Evolutionary conservation across 1,140 invertebrate genomes (phyloP).

Genomic region (Caenorhabditis brenneri): DNA sequence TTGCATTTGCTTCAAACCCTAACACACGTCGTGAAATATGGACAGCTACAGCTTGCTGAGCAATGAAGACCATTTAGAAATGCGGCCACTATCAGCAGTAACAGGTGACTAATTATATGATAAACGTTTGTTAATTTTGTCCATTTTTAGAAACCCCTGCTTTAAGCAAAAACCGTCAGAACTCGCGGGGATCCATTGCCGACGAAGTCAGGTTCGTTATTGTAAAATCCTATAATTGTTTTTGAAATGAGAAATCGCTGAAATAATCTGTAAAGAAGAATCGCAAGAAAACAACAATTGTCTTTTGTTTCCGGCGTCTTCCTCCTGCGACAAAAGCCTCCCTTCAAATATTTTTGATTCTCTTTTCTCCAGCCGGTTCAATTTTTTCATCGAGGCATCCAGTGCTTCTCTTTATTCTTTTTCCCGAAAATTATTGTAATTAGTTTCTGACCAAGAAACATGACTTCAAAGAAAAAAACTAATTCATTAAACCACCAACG

Average conservation of each 20-base stretch:
- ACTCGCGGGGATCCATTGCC: neutral
- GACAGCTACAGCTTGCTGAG: slow-evolving; percentile 10
- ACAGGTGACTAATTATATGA: neutral
- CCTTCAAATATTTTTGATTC: neutral
- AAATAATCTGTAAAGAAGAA: neutral
- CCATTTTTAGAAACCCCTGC: neutral
- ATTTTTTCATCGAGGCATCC: too few relatives aligned
- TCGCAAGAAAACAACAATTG: neutral
- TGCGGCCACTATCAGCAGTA: neutral
- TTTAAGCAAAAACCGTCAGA: neutral
- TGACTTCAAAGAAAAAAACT: slow-evolving; percentile 3
- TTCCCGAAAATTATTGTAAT: neutral
- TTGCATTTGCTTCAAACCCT: too few relatives aligned
- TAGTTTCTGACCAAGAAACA: too few relatives aligned
- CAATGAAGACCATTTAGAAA: slow-evolving; percentile 3
- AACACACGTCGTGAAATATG: too few relatives aligned
- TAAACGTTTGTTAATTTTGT: too few relatives aligned
- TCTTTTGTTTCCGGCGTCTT: neutral
- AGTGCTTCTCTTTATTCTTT: neutral
- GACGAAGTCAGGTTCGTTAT: too few relatives aligned
- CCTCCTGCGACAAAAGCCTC: neutral
- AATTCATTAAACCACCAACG: neutral
- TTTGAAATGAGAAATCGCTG: too few relatives aligned
- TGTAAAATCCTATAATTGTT: too few relatives aligned
- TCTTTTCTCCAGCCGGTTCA: too few relatives aligned